phyloP scores from a whole-genome alignment of 1,140 invertebrate genomes.

The Tribolium castaneum region DNA sequence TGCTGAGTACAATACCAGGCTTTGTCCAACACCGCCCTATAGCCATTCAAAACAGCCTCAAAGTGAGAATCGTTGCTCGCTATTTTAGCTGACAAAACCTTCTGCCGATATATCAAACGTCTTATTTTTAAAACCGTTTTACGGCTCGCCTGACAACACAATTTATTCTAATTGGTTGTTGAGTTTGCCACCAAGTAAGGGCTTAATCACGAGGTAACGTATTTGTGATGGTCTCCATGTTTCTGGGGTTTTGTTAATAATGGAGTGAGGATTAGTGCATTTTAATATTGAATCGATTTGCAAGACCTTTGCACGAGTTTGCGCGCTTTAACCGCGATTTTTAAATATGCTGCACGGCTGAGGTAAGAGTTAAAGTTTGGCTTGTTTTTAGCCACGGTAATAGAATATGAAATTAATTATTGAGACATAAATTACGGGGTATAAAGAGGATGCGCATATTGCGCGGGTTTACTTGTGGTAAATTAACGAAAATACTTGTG shows the following conservation, averaged over 20 bases:
- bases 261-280: constrained; percentile 23
- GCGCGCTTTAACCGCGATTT: constrained; percentile 2
- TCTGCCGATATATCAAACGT: constrained; percentile 57
- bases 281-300: constrained; percentile 37
- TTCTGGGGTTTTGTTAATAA: constrained; percentile 21
- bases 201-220: constrained; percentile 29
- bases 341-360: neutral
- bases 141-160: constrained; percentile 51
- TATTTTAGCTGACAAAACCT: constrained; percentile 60
- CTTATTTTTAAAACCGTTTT: constrained; percentile 58
- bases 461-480: constrained; percentile 27
- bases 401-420: constrained; percentile 42
- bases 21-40: constrained; percentile 53
- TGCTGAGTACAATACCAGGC: constrained; percentile 51
- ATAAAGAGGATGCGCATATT: constrained; percentile 30
- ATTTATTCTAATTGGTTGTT: constrained; percentile 59
- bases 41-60: constrained; percentile 57
- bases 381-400: constrained; percentile 5
- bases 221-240: neutral
- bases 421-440: constrained; percentile 22
- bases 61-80: constrained; percentile 56
- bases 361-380: constrained; percentile 14
- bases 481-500: constrained; percentile 40
- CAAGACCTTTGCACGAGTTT: neutral
- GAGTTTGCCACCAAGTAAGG: constrained; percentile 34